Percentiles rank a stretch among this genome's conserved stretches.
These are phyloP conservation scores for Sarcophaga caerulescens DNA, from an alignment of 2,888 invertebrate species.

Conservation along the genomic window DNA sequence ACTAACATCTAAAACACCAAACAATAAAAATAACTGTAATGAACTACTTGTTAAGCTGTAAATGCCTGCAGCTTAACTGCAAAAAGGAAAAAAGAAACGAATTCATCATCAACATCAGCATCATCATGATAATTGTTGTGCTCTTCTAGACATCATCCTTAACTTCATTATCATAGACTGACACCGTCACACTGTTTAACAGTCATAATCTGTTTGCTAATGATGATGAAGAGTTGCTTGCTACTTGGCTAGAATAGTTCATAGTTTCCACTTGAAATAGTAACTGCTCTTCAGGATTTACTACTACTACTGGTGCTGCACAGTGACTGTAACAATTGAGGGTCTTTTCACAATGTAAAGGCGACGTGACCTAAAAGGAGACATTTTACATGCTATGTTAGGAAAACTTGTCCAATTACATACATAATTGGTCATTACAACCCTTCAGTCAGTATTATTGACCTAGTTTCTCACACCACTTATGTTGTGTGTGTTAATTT, in stretches of 20 bases:
- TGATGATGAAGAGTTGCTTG: background rate
- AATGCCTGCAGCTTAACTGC: slow-evolving; percentile 6
- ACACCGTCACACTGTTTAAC: background rate
- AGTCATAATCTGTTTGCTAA: background rate
- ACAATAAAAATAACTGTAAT: slow-evolving; percentile 37
- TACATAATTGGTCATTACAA: too few species aligned
- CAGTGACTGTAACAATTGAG: too few species aligned
- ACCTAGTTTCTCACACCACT: too few species aligned
- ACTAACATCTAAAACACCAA: slow-evolving; percentile 6
- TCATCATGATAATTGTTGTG: background rate
- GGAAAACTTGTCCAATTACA: too few species aligned
- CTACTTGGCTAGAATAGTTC: background rate
- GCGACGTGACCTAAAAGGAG: too few species aligned
- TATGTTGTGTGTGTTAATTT: too few species aligned
- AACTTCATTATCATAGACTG: background rate
- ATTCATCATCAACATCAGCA: background rate
- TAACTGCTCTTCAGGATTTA: background rate
- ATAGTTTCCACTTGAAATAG: background rate
- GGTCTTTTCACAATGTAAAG: too few species aligned
- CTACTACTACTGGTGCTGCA: too few species aligned
- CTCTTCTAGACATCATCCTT: background rate
- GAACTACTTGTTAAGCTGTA: slow-evolving; percentile 49
- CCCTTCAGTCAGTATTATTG: too few species aligned
- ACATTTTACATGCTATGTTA: too few species aligned
- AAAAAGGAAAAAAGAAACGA: background rate